Conservation (phyloP, 2,888 invertebrate species). For the Macrophya annulata region DNA sequence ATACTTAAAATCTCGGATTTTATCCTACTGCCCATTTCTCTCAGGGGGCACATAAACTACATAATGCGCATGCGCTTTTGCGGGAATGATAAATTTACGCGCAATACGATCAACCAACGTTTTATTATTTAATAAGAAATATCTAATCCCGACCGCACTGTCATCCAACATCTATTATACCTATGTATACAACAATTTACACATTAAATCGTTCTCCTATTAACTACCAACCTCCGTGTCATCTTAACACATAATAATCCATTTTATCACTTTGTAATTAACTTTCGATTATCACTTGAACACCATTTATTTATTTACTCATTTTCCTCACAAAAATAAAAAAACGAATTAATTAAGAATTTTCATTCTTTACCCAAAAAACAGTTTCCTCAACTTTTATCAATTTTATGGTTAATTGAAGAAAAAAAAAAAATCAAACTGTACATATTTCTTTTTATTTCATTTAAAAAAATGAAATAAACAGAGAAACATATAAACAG, state of each 20-base stretch:
- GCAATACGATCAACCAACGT: conserved; percentile 55
- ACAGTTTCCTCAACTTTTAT: no score
- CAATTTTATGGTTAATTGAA: no score
- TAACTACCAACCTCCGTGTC: background rate
- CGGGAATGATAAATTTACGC: conserved; percentile 73
- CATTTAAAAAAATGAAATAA: background rate
- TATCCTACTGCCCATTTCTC: conserved; percentile 68
- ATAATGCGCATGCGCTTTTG: conserved; percentile 71
- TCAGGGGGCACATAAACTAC: conserved; percentile 69
- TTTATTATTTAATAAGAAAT: conserved; percentile 41
- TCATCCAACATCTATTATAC: background rate
- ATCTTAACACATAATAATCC: conserved; percentile 19
- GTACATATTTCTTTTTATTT: background rate
- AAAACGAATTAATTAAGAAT: background rate
- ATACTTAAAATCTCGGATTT: conserved; percentile 62
- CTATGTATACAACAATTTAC: background rate
- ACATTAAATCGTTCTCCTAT: background rate
- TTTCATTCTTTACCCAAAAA: background rate
- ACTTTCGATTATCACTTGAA: background rate
- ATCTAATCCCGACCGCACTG: conserved; percentile 18
- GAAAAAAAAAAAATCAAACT: no score
- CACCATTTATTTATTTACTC: background rate
- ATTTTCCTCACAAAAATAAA: background rate
- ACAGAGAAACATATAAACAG: background rate
- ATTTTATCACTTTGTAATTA: background rate